Evolutionary conservation across 1,140 invertebrate genomes (phyloP), one percentile per base, ranked within the genome.

Genomic region (Sesamia nonagrioides): DNA sequence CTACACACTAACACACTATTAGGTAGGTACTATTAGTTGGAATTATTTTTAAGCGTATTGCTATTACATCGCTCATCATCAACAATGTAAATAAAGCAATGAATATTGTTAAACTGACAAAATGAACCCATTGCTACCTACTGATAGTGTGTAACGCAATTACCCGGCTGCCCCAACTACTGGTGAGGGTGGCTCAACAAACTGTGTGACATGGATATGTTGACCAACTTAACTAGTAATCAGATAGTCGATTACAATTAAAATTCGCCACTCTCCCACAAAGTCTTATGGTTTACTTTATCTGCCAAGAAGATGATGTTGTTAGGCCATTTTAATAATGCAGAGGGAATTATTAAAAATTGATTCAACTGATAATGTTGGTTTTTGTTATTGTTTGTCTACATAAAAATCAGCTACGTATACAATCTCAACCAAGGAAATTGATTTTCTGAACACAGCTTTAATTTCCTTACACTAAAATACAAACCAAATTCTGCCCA

Each of bases 171-270:
- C n/a, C 48, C 48, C 13, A 21, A n/a, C 5, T 0, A 18, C 61
- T 35, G 7, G 68, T 33, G 45, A 60, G 72, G 48, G 71, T 66
- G 18, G 37, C 21, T 45, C 73, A 63, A 80, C 78, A 76, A 78
- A 78, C 37, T 33, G 11, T 56, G 18, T 11, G 35, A n/a, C n/a
- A 66, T 56, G 68, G 37, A 17, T 76, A 72, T 82, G 72, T 78
- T 56, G 15, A 37, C 17, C 33, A n/a, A 5, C n/a, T 63, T 79
- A 81, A 79, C 71, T 35, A 37, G 45, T 40, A 68, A 86, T 84
- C 83, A 66, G 85, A 85, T 87, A 84, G 27, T 9, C 76, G 63
- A 75, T 18, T 54, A 68, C 79, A 84, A 85, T 87, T 88, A 84
- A 86, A 83, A 82, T 83, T n/a, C n/a, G n/a, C n/a, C n/a, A n/a